Evolutionary conservation across 2,113 vertebrate species (phyloP).

Genomic region (Rhinopomastus cyanomelas): DNA sequence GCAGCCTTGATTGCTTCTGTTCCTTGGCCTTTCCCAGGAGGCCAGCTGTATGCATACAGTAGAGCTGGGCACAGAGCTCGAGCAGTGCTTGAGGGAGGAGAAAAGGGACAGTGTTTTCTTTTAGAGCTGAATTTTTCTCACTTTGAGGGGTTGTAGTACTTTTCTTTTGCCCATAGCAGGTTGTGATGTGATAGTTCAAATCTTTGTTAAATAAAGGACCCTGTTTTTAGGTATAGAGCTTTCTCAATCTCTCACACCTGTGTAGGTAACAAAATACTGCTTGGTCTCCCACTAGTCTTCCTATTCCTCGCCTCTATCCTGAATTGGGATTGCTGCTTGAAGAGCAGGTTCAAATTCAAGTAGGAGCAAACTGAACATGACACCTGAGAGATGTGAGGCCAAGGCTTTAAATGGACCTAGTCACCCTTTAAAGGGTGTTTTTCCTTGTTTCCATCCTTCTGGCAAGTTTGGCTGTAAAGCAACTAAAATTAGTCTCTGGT

Average conservation of each 20-base stretch:
- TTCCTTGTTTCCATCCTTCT: neutral
- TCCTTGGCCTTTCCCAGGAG: neutral
- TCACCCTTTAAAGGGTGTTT: neutral
- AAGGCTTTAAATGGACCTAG: no score
- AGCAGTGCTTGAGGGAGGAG: neutral
- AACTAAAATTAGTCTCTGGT: neutral
- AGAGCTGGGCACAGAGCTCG: neutral
- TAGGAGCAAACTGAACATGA: neutral
- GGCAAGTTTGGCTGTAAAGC: neutral
- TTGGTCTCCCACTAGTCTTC: neutral
- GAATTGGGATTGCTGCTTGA: neutral
- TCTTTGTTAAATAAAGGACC: neutral
- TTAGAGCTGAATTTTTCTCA: neutral
- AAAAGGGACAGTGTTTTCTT: neutral
- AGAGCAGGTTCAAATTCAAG: neutral
- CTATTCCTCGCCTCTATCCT: neutral
- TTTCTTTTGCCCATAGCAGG: neutral
- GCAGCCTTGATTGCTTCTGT: neutral
- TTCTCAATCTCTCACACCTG: neutral
- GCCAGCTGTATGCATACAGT: neutral
- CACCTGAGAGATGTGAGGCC: neutral
- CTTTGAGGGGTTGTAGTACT: neutral
- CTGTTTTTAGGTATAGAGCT: neutral
- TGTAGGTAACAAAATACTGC: neutral
- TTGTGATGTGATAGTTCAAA: neutral